Evolutionary conservation across 2,113 vertebrate species (phyloP), one percentile per base, ranked within the genome.

Genomic region (Oncorhynchus masou): DNA sequence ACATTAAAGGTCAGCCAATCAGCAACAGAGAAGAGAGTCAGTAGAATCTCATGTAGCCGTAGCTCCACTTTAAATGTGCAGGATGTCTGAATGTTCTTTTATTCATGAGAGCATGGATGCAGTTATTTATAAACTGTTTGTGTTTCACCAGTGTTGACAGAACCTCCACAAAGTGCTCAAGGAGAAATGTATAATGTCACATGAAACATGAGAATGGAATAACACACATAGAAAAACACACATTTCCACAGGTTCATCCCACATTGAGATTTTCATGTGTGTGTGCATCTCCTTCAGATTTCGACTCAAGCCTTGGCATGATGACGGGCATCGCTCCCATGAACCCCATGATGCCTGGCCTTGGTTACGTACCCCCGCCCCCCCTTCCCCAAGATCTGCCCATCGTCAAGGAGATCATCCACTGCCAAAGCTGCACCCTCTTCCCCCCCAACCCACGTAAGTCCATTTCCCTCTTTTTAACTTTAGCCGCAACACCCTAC

Each of bases 371-470:
- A 25, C 95, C 96, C 0, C 93, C 94, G 8, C 92, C 94, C 62
- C 93, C 96, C 79, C 51, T 54, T 5, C 95, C 95, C 24, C 96
- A 96, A 24, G 96, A 98, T 76, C 82, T 97, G 83, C 95, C 96
- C 0, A 91, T 96, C 4, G 88, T 94, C 20, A 98, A 99, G 86
- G 97, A 98, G 92, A 98, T 99, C 88, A 97, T 99, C 84, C 97
- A 99, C 90, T 98, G 96, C 94, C 97, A 97, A 88, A 98, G 91
- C 93, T 99, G 97, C 91, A 99, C 96, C 0, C 95, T 98, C 75
- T 99, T 99, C 81, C 97, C 97, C 3, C 94, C 97, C 4, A 98
- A 98, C 89, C 96, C 96, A 86, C 97, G 96, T 99, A 94, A 96
- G 87, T 93, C 75, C 19, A 1, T 29, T 19, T 12, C 16, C 31